phyloP scores from a whole-genome alignment of 2,797 vertebrate genomes.

The Anguilla anguilla region DNA sequence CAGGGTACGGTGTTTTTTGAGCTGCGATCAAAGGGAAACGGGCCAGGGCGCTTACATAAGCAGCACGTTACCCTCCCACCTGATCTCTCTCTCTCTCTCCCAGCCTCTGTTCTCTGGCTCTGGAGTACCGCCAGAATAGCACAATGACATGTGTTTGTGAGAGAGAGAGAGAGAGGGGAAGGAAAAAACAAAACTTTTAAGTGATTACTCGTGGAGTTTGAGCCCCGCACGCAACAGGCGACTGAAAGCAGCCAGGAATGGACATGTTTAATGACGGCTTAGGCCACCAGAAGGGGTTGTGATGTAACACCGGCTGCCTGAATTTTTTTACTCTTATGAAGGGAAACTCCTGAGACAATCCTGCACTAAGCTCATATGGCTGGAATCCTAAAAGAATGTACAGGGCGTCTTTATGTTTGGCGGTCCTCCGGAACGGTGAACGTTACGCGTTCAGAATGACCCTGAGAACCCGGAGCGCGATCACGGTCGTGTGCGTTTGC shows the following conservation, averaged over 20 bases:
- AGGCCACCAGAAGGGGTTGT: neutral
- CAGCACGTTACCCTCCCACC: constrained; percentile 36
- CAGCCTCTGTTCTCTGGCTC: constrained; percentile 25
- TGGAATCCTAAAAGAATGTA: neutral
- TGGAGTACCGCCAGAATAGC: neutral
- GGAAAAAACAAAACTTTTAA: constrained; percentile 22
- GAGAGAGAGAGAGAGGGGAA: constrained; percentile 34
- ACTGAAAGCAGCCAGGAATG: neutral
- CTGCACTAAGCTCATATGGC: neutral
- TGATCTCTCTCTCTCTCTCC: constrained; percentile 43
- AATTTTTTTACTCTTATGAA: neutral
- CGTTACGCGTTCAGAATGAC: neutral
- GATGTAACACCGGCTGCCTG: neutral
- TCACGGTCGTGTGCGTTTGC: neutral
- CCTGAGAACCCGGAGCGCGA: neutral
- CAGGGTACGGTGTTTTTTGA: constrained; percentile 45
- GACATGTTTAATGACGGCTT: constrained; percentile 1
- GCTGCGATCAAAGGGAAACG: constrained; percentile 53
- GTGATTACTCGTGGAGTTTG: neutral
- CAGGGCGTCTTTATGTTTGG: neutral
- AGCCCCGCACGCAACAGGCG: constrained; percentile 1
- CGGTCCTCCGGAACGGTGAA: neutral
- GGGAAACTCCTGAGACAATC: neutral
- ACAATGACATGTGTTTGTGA: constrained; percentile 21
- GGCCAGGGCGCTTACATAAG: constrained; percentile 40